These are phyloP conservation scores for Temnopleurus reevesii DNA, from an alignment of 53 echinoderm and acorn worm genomes.

Conservation along the genomic window DNA sequence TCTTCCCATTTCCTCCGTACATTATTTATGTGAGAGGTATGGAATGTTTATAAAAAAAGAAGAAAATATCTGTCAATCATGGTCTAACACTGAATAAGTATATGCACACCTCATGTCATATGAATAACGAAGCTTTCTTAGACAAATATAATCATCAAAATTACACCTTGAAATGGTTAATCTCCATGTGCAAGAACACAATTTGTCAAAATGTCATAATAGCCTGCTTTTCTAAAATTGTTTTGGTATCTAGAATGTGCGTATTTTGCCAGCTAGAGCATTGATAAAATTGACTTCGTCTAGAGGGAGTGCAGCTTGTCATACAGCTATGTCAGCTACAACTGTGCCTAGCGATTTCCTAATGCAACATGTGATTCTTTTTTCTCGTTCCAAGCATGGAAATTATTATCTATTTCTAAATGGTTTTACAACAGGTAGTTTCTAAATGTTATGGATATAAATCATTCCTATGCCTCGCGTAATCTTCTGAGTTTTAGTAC, in stretches of 20 bases:
- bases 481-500: no score
- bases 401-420: no score
- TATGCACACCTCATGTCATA: background rate
- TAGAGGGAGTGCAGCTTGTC: background rate
- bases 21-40: no score
- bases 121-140: background rate
- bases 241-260: no score
- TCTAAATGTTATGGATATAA: no score
- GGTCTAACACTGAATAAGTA: background rate
- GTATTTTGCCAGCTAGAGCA: no score
- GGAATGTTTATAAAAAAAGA: slow-evolving; percentile 7
- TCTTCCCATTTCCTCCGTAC: no score
- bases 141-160: background rate
- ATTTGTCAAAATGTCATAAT: background rate
- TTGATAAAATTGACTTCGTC: background rate
- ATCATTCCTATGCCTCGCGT: no score
- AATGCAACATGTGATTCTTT: no score
- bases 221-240: background rate
- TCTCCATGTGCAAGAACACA: background rate
- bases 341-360: background rate
- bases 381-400: no score
- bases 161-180: background rate
- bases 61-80: background rate
- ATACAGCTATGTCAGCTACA: background rate
- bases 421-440: no score